Conservation (phyloP, 2,797 vertebrate genomes). For the Anabas testudineus region DNA sequence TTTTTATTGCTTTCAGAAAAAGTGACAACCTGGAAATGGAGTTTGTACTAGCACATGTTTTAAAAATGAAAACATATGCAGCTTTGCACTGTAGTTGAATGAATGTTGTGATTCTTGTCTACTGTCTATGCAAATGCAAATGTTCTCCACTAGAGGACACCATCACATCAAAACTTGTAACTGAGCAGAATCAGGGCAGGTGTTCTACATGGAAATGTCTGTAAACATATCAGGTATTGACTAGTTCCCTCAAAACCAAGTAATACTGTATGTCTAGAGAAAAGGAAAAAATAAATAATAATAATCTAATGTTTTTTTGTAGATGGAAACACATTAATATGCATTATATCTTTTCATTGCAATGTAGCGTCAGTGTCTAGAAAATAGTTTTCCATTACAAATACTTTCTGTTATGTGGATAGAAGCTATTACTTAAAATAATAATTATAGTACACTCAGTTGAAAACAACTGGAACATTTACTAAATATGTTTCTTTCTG, state of each 20-base stretch:
- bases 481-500: slow-evolving; percentile 10
- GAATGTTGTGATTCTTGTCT: neutral
- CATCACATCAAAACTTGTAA: slow-evolving; percentile 20
- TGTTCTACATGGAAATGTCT: slow-evolving; percentile 32
- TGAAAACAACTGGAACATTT: neutral
- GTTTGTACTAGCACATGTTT: no score
- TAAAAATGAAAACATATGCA: no score
- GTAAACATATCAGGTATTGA: neutral
- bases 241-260: neutral
- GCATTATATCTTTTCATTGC: neutral
- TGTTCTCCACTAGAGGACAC: slow-evolving; percentile 58
- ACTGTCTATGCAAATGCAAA: no score
- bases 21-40: no score
- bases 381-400: neutral
- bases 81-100: no score
- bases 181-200: slow-evolving; percentile 4
- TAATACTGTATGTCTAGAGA: neutral
- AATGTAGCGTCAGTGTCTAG: neutral
- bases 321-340: no score
- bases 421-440: neutral
- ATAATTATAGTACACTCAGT: neutral
- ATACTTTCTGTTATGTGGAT: neutral
- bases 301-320: no score
- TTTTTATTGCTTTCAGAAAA: no score
- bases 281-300: neutral